Base-by-base conservation (phyloP, 2,797 vertebrate genomes). In the Pteropus rufus region DNA sequence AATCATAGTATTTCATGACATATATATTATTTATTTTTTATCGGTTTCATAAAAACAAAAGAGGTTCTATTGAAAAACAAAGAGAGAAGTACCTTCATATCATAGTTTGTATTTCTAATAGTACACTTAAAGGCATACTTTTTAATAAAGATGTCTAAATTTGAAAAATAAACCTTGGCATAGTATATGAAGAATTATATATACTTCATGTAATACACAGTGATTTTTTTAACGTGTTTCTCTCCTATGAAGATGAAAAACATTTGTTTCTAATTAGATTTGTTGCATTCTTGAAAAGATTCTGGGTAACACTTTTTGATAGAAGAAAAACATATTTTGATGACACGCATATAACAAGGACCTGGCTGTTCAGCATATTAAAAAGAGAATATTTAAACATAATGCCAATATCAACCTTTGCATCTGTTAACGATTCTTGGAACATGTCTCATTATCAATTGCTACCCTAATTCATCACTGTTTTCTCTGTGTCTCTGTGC, bases 31-130 rank as follows among this genome's bases (percentile, higher is more conserved):
- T 10, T 44, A 36, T 34, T 92, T 97, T 95, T 93, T 39, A 46
- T 36, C 24, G 64, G 85, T 85, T 79, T 79, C 85, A 94, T 95
- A 95, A 94, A 98, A 97, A 97, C 81, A 82, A 34, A 64, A 85
- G 60, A 92, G 6, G 52, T 26, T 91, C 29, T 80, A 23, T 90
- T 76, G 4, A 67, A 62, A 49, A 86, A 39, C 46, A 96, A 98
- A 93, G 39, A 85, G 49, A 92, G 10, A 96, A 85, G 62, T 96
- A 64, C 79, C 83, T 95, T 97, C 69, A 90, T 75, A 64, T 1
- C 0, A 77, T 90, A 97, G 94, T 96, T 98, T 98, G 91, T 97
- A 88, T 95, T 96, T 98, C 88, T 95, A 98, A 96, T 97, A 96
- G 95, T 94, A 67, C 2, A 75, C 0, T 76, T 52, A 75, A 86